Conservation (phyloP, 1,140 invertebrate genomes). For the Dolichoris vasculosae region DNA sequence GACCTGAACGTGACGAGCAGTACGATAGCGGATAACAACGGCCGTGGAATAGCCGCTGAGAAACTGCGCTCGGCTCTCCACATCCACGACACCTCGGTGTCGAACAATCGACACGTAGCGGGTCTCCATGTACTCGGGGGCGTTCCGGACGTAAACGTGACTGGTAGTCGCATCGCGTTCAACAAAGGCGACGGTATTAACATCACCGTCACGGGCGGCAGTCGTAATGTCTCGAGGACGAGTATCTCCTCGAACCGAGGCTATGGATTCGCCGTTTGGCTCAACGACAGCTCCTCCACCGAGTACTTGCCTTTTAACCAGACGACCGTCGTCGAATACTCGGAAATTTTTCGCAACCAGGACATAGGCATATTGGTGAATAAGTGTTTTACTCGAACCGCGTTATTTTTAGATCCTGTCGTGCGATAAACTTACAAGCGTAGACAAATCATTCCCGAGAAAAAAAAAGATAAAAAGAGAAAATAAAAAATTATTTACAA, state of each 20-base stretch:
- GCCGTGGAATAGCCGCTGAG: slow-evolving; percentile 91
- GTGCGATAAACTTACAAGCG: no score
- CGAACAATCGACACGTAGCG: slow-evolving; percentile 90
- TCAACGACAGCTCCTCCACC: slow-evolving; percentile 86
- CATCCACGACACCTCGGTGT: slow-evolving; percentile 87
- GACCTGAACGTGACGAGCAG: slow-evolving; percentile 92
- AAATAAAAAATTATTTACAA: no score
- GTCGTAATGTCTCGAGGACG: slow-evolving; percentile 89
- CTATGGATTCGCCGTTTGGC: slow-evolving; percentile 89
- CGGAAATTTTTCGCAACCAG: slow-evolving; percentile 87
- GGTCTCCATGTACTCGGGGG: slow-evolving; percentile 91
- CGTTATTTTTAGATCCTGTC: no score
- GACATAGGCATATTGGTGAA: slow-evolving; percentile 87
- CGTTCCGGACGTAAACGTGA: slow-evolving; percentile 94
- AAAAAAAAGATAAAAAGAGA: no score
- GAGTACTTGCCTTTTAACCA: slow-evolving; percentile 87
- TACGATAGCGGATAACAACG: slow-evolving; percentile 90
- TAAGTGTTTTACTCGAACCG: slow-evolving; percentile 57
- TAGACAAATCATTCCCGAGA: no score
- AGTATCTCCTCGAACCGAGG: slow-evolving; percentile 87
- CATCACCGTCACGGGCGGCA: slow-evolving; percentile 93
- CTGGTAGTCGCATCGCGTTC: slow-evolving; percentile 89
- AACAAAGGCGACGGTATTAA: slow-evolving; percentile 95
- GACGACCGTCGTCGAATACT: slow-evolving; percentile 90
- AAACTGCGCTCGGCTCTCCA: slow-evolving; percentile 88